A percentile compares a stretch with the other conserved stretches of the same genome.
phyloP scores from a whole-genome alignment of 2,113 vertebrate genomes.

The Ammodytes dubius region DNA sequence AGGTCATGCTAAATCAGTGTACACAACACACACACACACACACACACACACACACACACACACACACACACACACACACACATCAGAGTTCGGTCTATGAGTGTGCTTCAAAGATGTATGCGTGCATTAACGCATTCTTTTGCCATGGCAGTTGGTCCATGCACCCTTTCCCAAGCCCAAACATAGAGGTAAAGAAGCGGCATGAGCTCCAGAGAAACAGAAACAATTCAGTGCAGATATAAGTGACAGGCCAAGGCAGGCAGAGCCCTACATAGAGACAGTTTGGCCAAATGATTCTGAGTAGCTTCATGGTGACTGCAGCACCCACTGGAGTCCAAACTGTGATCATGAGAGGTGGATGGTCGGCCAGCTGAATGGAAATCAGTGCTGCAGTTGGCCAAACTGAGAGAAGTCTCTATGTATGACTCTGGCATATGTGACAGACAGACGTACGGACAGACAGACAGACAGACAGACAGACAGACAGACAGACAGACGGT shows the following conservation, averaged over 20 bases:
- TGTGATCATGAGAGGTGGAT: conserved; percentile 55
- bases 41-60: conserved; percentile 36
- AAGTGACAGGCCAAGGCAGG: conserved; percentile 66
- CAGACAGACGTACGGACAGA: conserved; percentile 54
- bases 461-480: conserved; percentile 66
- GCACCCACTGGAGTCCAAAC: conserved; percentile 54
- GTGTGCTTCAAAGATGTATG: conserved; percentile 64
- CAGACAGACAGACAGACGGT: conserved; percentile 79
- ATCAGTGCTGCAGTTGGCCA: conserved; percentile 62
- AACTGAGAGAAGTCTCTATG: conserved; percentile 69
- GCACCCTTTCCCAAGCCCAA: conserved; percentile 69
- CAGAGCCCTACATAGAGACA: conserved; percentile 75
- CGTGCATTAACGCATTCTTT: conserved; percentile 79
- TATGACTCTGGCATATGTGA: conserved; percentile 72
- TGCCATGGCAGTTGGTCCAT: conserved; percentile 79
- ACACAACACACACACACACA: conserved; percentile 9
- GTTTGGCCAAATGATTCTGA: conserved; percentile 53
- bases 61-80: conserved; percentile 50
- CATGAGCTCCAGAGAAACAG: conserved; percentile 80
- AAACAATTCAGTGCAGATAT: conserved; percentile 72
- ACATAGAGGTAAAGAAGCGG: conserved; percentile 81
- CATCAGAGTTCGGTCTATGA: conserved; percentile 52
- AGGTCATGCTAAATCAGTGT: conserved; percentile 75
- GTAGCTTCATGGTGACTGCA: conserved; percentile 50
- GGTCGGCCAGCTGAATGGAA: conserved; percentile 59